These are phyloP conservation scores for Sebastes aleutianus DNA, from an alignment of 2,797 vertebrate species.

Conservation along the genomic window DNA sequence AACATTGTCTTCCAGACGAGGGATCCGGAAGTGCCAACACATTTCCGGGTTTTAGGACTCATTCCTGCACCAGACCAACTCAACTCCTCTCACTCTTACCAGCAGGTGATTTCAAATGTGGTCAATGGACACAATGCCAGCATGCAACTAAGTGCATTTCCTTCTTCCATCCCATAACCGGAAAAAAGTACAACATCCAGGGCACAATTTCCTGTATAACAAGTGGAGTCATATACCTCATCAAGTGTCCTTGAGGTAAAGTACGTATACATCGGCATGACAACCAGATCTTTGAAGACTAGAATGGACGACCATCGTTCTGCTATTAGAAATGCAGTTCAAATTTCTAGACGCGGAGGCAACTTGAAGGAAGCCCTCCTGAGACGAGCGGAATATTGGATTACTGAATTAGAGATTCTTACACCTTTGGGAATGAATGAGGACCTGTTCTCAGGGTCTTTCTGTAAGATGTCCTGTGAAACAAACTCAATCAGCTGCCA, in stretches of 20 bases:
- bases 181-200: too few species aligned
- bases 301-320: not conserved
- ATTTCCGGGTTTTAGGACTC: too few species aligned
- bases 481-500: too few species aligned
- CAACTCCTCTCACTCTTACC: too few species aligned
- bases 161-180: too few species aligned
- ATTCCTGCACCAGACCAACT: too few species aligned
- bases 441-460: not conserved
- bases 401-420: not conserved
- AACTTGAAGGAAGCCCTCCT: not conserved
- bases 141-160: too few species aligned
- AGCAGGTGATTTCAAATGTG: too few species aligned
- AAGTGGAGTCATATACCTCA: too few species aligned
- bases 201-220: too few species aligned
- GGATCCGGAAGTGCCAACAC: too few species aligned
- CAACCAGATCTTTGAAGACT: not conserved
- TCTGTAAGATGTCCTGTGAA: not conserved
- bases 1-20: fast-evolving
- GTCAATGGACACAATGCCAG: too few species aligned
- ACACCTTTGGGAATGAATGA: not conserved
- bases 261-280: not conserved
- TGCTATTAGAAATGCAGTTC: not conserved
- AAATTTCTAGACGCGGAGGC: not conserved
- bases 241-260: not conserved
- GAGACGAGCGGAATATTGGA: not conserved